A percentile compares a stretch with the other conserved stretches of the same genome.
Conservation (phyloP, 2,888 invertebrate species). For the Pammene aurita region DNA sequence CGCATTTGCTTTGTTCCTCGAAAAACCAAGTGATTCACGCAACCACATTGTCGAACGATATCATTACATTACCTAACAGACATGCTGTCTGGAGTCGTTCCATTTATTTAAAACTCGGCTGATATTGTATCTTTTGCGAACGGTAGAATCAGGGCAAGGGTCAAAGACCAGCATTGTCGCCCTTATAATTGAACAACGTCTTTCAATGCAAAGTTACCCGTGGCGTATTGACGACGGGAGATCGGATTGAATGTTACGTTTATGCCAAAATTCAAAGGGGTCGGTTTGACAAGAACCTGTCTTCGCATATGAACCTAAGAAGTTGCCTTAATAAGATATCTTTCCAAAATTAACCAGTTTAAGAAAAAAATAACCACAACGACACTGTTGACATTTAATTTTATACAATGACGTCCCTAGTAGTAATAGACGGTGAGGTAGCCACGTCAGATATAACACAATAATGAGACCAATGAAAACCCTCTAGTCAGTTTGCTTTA, state of each 20-base stretch:
- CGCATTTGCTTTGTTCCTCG: background rate
- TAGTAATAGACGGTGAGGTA: no score
- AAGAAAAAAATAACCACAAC: background rate
- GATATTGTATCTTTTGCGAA: constrained; percentile 23
- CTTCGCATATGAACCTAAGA: background rate
- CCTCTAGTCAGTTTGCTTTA: no score
- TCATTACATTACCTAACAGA: constrained; percentile 30
- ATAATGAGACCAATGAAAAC: no score
- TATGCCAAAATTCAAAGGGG: constrained; percentile 5
- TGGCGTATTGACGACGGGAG: constrained; percentile 26
- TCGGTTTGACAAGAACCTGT: background rate
- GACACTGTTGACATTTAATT: constrained; percentile 1
- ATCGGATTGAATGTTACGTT: constrained; percentile 17
- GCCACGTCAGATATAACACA: no score
- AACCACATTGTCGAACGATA: constrained; percentile 15
- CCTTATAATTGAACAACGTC: constrained; percentile 45
- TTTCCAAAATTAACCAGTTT: background rate
- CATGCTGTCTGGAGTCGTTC: constrained; percentile 32
- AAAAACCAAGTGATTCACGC: constrained; percentile 26
- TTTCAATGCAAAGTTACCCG: constrained; percentile 48
- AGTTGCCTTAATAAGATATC: background rate
- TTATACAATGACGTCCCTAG: no score
- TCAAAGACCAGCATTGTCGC: constrained; percentile 67
- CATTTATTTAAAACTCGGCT: constrained; percentile 18
- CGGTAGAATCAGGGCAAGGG: constrained; percentile 63